Evolutionary conservation across 2,888 invertebrate genomes (phyloP).

Genomic region (Dryocosmus kuriphilus): DNA sequence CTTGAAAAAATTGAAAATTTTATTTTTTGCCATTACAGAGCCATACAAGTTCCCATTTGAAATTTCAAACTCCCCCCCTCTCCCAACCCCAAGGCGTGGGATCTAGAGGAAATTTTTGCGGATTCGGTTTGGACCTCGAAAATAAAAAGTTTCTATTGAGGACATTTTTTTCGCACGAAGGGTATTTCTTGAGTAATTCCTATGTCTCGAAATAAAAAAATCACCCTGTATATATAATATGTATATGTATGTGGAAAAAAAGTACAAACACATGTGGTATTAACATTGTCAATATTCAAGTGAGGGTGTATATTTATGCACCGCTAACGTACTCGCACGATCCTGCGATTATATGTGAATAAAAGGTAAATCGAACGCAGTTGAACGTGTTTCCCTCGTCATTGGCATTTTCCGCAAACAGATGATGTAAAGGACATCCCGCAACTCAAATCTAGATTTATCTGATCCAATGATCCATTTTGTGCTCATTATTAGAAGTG

Average conservation of each 20-base stretch:
- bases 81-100: too few species aligned
- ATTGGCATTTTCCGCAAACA: neutral
- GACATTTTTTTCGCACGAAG: too few species aligned
- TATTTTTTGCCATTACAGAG: too few species aligned
- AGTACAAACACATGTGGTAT: neutral
- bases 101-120: too few species aligned
- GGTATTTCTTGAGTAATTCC: too few species aligned
- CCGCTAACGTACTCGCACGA: neutral
- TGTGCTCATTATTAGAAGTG: neutral
- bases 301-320: neutral
- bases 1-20: too few species aligned
- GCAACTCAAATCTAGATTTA: neutral
- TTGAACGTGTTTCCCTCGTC: neutral
- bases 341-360: constrained; percentile 15
- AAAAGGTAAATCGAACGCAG: neutral
- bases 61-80: too few species aligned
- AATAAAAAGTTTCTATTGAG: too few species aligned
- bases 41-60: too few species aligned
- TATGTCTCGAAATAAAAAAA: too few species aligned
- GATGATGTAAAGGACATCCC: neutral
- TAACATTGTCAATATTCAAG: neutral
- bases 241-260: neutral
- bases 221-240: neutral
- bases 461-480: neutral
- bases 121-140: too few species aligned